phyloP scores from a whole-genome alignment of 2,113 vertebrate species.

The Notechis scutatus region DNA sequence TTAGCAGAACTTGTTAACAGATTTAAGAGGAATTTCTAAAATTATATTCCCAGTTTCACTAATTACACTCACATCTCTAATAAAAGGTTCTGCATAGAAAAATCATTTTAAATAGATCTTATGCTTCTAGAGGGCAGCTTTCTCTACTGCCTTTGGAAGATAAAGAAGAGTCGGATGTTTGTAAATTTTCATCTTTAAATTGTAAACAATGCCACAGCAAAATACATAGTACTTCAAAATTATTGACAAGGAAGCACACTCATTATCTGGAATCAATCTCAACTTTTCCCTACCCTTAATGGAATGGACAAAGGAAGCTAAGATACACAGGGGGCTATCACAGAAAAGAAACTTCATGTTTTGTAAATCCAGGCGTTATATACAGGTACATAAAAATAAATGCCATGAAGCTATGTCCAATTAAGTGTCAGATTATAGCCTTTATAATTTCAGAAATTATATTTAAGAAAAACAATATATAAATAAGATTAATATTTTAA shows the following conservation, averaged over 20 bases:
- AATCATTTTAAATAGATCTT: neutral
- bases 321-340: neutral
- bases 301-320: neutral
- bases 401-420: neutral
- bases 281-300: neutral
- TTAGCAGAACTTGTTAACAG: neutral
- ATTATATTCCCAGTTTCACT: neutral
- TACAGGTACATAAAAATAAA: neutral
- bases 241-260: neutral
- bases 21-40: neutral
- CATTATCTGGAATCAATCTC: neutral
- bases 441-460: slow-evolving; percentile 4
- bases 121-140: neutral
- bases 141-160: neutral
- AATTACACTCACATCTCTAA: neutral
- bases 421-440: neutral
- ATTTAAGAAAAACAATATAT: neutral
- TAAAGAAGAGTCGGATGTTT: neutral
- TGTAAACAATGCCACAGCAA: neutral
- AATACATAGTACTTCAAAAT: neutral
- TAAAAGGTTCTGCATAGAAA: neutral
- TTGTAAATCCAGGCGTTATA: neutral
- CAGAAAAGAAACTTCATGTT: neutral
- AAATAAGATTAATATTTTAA: neutral
- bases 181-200: neutral